A percentile compares a stretch with the other conserved stretches of the same genome.
Conservation (phyloP, 1,140 invertebrate species). For the Drosophila bifasciata region DNA sequence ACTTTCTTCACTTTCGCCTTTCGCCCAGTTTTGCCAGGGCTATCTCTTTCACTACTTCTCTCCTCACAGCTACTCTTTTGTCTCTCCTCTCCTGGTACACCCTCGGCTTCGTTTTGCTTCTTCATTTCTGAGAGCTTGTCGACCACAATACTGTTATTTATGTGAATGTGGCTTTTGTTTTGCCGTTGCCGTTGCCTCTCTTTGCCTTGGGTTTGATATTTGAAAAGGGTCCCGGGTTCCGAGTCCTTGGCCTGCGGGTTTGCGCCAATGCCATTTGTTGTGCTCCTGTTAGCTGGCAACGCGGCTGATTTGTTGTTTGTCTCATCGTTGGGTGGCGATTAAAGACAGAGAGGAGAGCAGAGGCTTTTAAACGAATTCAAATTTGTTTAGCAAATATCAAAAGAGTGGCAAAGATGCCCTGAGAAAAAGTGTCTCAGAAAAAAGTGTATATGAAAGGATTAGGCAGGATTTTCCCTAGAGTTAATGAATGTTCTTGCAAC, state of each 20-base stretch:
- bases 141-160: conserved; percentile 73
- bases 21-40: no score
- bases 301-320: conserved; percentile 46
- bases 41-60: no score
- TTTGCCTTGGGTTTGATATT: conserved; percentile 37
- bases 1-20: conserved; percentile 5
- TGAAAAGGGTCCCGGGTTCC: conserved; percentile 58
- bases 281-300: conserved; percentile 38
- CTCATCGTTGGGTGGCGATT: conserved; percentile 17
- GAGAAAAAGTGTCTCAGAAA: no score
- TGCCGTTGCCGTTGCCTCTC: conserved; percentile 38
- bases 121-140: conserved; percentile 41
- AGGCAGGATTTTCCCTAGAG: no score
- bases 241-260: conserved; percentile 41
- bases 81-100: no score
- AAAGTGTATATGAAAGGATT: no score
- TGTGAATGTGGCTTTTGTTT: conserved; percentile 76
- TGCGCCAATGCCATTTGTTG: conserved; percentile 15
- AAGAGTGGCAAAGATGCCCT: not conserved
- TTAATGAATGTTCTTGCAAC: no score
- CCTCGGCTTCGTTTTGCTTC: conserved; percentile 40
- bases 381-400: conserved; percentile 20
- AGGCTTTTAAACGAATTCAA: conserved; percentile 37
- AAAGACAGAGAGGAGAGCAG: conserved; percentile 12
- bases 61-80: not conserved